Evolutionary conservation across 2,113 vertebrate species (phyloP).

Genomic region (Hemiscyllium ocellatum): DNA sequence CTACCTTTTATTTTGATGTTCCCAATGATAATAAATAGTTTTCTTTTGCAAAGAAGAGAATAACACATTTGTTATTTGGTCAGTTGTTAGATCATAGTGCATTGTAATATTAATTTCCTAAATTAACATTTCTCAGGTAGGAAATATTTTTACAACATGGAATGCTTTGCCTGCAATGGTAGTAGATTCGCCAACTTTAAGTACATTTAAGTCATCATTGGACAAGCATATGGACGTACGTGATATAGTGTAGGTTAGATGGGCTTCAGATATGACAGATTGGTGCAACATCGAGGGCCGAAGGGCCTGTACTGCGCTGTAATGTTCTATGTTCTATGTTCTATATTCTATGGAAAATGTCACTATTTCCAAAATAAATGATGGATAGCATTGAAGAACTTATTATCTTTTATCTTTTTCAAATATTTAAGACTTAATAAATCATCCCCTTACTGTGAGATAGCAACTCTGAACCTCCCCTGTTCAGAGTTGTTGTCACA

Average conservation of each 20-base stretch:
- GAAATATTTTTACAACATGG: not conserved
- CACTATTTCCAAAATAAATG: not conserved
- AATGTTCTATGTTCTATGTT: too few species aligned
- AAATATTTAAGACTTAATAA: not conserved
- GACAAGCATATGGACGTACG: too few species aligned
- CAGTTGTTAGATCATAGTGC: not conserved
- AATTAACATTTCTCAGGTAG: not conserved
- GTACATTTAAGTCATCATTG: too few species aligned
- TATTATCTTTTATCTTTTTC: not conserved
- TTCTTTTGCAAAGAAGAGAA: not conserved
- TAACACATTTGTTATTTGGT: not conserved
- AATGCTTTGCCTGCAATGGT: too few species aligned
- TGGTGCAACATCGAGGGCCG: too few species aligned
- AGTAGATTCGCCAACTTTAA: too few species aligned
- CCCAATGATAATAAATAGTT: not conserved
- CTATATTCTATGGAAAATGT: too few species aligned
- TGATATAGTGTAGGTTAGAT: too few species aligned
- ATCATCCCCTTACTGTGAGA: not conserved
- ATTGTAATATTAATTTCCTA: not conserved
- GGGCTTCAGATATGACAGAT: too few species aligned
- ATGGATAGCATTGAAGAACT: not conserved
- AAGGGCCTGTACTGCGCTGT: too few species aligned
- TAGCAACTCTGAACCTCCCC: too few species aligned
- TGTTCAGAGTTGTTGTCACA: too few species aligned
- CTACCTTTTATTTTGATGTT: not conserved